Percentiles rank a stretch among this genome's conserved stretches.
These are phyloP conservation scores for Dolomedes plantarius DNA, from an alignment of 2,888 invertebrate species.

Conservation along the genomic window DNA sequence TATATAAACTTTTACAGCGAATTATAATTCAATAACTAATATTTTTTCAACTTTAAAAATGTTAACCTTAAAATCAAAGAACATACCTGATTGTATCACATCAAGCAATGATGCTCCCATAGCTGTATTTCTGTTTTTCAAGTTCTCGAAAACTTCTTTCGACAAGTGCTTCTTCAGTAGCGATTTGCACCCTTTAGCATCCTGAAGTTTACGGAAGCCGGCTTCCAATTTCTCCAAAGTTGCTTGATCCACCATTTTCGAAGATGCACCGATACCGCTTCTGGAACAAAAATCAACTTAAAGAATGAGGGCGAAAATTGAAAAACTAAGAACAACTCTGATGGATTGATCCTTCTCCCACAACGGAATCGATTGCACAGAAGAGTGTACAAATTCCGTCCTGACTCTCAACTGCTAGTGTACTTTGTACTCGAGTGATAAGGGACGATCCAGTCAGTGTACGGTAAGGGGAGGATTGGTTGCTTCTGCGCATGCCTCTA, in stretches of 20 bases:
- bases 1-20: no score
- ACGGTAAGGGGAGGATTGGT: not conserved
- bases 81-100: constrained; percentile 94
- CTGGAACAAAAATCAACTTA: constrained; percentile 37
- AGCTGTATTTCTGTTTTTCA: constrained; percentile 94
- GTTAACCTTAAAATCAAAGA: no score
- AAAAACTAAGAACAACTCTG: not conserved
- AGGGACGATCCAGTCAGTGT: constrained; percentile 24
- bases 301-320: not conserved
- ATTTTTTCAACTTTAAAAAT: no score
- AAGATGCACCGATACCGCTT: constrained; percentile 33
- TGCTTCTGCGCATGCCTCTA: constrained; percentile 37
- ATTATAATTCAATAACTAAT: no score
- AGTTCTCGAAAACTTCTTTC: constrained; percentile 91
- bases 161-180: constrained; percentile 96
- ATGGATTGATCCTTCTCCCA: not conserved
- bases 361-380: not conserved
- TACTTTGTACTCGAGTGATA: constrained; percentile 47
- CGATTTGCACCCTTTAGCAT: constrained; percentile 91
- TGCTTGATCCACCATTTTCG: constrained; percentile 85
- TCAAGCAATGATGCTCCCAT: constrained; percentile 95
- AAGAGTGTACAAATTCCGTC: not conserved
- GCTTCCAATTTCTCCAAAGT: constrained; percentile 93
- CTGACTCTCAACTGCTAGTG: not conserved
- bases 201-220: constrained; percentile 90